Conservation (phyloP, 2,797 vertebrate species). For the Enteromius radiatus region DNA sequence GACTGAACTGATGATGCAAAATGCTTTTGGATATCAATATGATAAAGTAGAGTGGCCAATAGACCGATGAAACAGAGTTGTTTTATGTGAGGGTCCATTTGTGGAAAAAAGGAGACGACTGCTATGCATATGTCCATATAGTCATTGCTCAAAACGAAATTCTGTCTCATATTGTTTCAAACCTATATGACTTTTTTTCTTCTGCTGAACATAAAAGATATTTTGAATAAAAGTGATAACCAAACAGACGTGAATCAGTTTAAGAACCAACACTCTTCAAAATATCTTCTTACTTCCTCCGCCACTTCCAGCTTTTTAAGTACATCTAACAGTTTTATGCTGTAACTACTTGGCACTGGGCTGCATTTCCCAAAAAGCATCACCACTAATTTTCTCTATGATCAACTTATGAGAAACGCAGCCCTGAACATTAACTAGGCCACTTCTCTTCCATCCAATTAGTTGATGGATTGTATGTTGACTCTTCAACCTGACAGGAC, state of each 20-base stretch:
- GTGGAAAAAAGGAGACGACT: not conserved
- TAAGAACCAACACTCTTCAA: not conserved
- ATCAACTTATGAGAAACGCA: not conserved
- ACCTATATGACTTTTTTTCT: not conserved
- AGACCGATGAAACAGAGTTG: conserved; percentile 1
- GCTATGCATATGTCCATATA: not conserved
- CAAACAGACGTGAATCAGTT: not conserved
- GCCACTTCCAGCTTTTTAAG: not conserved
- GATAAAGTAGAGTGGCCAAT: not conserved
- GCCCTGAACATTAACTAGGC: not conserved
- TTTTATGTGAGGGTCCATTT: not conserved
- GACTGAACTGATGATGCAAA: conserved; percentile 9
- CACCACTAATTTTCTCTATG: too few species aligned
- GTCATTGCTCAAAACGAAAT: not conserved
- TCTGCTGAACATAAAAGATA: not conserved
- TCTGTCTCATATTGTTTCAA: not conserved
- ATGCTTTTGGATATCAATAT: conserved; percentile 19
- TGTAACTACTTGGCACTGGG: not conserved
- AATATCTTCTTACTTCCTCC: not conserved
- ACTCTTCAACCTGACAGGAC: conserved; percentile 10
- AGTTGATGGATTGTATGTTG: conserved; percentile 4
- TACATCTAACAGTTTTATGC: not conserved
- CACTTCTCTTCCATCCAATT: not conserved
- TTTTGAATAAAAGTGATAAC: not conserved
- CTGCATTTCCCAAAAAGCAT: not conserved